Evolutionary conservation across 2,797 vertebrate genomes (phyloP), one percentile per base, ranked within the genome.

Genomic region (Graptemys geographica): DNA sequence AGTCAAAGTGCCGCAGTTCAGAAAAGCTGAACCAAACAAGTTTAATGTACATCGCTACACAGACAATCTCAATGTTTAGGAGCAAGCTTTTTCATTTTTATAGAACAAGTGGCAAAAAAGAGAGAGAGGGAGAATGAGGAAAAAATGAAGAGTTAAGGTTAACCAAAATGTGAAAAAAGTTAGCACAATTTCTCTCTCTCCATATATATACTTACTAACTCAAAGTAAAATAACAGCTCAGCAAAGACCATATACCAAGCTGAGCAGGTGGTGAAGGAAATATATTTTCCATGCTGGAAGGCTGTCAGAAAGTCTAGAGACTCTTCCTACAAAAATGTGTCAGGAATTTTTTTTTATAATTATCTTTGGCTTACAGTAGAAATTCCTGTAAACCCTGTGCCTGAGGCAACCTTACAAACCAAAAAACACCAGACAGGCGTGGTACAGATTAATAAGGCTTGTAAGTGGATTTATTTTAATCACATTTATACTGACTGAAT

Each of bases 401-500:
- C 88, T 87, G 52, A 93, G 86, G 88, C 74, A 95, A 92, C 74
- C 27, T 90, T 86, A 87, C 51, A 89, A 37, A 83, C 55, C 31
- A 74, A 88, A 72, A 95, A 87, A 2, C 18, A 78, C 0, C 28
- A 90, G 47, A 15, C 31, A 79, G 76, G 41, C 41, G 57, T 7
- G 23, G 82, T 81, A 69, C 81, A n/a, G 53, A 78, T 65, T 93
- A 91, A 81, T 84, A 92, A 90, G 7, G 51, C 57, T 31, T 89
- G 6, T 81, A 96, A 93, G 65, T 78, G 85, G 94, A 96, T 93
- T 96, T 93, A 93, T 2, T 12, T 53, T 78, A 94, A 96, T 95
- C 85, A 76, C 78, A 96, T 96, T 97, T 95, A 76, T 86, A 92
- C 2, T 1, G 0, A 86, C 23, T 86, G 74, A 94, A 90, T 91